Evolutionary conservation across 2,888 invertebrate genomes (phyloP).

Genomic region (Troides aeacus): DNA sequence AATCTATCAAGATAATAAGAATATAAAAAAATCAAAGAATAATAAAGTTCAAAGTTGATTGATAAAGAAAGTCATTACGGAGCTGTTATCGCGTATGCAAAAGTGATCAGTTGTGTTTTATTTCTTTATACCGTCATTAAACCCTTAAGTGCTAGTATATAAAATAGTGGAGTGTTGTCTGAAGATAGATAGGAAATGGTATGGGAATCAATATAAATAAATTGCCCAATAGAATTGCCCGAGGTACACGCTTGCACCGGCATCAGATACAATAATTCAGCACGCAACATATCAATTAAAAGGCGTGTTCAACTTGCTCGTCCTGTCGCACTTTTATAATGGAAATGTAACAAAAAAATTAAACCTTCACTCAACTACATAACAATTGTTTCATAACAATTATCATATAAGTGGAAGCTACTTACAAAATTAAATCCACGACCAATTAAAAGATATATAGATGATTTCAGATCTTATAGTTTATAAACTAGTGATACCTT

Average conservation of each 20-base stretch:
- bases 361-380: background rate
- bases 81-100: constrained; percentile 16
- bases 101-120: constrained; percentile 37
- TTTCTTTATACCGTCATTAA: constrained; percentile 43
- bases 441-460: background rate
- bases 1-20: background rate
- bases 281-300: constrained; percentile 76
- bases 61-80: constrained; percentile 14
- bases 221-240: constrained; percentile 71
- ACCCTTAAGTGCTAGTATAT: constrained; percentile 43
- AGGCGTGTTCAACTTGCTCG: constrained; percentile 63
- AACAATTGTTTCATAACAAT: constrained; percentile 4
- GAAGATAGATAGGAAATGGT: constrained; percentile 58
- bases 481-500: no score
- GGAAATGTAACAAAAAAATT: constrained; percentile 45
- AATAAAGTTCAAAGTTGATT: constrained; percentile 4
- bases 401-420: background rate
- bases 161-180: constrained; percentile 60
- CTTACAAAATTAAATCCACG: background rate
- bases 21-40: background rate
- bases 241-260: constrained; percentile 55
- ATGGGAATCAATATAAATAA: constrained; percentile 73
- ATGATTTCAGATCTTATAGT: no score
- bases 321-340: constrained; percentile 51
- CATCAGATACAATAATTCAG: constrained; percentile 71